Evolutionary conservation across 2,888 invertebrate species (phyloP), one percentile per base, ranked within the genome.

Genomic region (Pseudoips prasinana): DNA sequence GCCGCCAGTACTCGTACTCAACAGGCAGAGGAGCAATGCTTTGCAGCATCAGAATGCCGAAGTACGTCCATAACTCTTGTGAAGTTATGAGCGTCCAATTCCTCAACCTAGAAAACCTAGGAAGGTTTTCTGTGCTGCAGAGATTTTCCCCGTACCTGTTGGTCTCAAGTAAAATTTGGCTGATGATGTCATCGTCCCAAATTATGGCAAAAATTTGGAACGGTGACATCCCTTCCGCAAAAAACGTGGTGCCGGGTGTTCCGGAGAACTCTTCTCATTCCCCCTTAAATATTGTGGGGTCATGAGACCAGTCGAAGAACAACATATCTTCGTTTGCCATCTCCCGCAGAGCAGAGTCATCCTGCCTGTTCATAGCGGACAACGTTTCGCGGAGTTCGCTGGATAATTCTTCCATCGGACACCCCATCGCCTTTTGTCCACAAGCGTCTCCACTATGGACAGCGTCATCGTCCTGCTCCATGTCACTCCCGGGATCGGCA

Each of bases 1-100:
- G 33, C 9, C 14, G n/a, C 33, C 33, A 33, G n/a, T 33, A 26
- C 7, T 26, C 33, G 1, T 11, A 4, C 17, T 33, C 33, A n/a
- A 33, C 33, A 1, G 33, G 23, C 9, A 33, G 7, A 7, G 33
- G 23, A n/a, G 20, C 23, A 9, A 33, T 11, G 10, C 27, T 27
- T 10, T 33, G 33, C 8, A 33, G 9, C 23, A 33, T 33, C 3
- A 33, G 10, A 17, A 33, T 17, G 7, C 22, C 22, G n/a, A 33
- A 33, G n/a, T 10, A 33, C 8, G 17, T 23, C 33, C 33, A 33
- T 17, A 33, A 22, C 18, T 33, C 33, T 17, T 11, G 10, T 4
- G n/a, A 1, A 4, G 23, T 29, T 14, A 29, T 10, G 4, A 22
- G 29, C 8, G 11, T 14, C 29, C 29, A 29, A 8, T 8, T 29